Evolutionary conservation across 2,888 invertebrate genomes (phyloP).

Genomic region (Rhaphigaster nebulosa): DNA sequence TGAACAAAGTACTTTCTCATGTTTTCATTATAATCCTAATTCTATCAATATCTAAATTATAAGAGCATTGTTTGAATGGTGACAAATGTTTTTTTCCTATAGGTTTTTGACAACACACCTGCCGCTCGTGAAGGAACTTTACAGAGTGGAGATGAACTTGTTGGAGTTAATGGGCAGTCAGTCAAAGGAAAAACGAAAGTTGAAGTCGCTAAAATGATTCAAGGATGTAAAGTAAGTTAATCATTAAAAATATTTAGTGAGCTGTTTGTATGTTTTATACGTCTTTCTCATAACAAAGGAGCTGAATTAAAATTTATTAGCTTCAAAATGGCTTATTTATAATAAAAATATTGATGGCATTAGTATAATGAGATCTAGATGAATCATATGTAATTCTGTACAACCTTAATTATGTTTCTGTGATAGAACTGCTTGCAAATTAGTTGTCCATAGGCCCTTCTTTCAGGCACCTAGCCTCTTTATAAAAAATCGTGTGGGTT

Average conservation of each 20-base stretch:
- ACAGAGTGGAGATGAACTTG: slow-evolving; percentile 96
- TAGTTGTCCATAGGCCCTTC: background rate
- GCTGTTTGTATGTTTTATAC: background rate
- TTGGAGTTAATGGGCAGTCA: slow-evolving; percentile 91
- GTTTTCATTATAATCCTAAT: too few relatives aligned
- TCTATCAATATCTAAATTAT: too few relatives aligned
- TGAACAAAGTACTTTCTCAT: too few relatives aligned
- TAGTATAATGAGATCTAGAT: background rate
- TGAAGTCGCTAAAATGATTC: slow-evolving; percentile 99
- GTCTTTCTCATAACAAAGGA: background rate
- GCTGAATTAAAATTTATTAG: background rate
- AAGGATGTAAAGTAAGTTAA: slow-evolving; percentile 80
- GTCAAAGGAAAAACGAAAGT: slow-evolving; percentile 98
- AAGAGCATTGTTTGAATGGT: background rate
- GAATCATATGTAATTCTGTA: too few relatives aligned
- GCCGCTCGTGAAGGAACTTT: slow-evolving; percentile 93
- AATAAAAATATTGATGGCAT: background rate
- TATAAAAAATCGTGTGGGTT: too few relatives aligned
- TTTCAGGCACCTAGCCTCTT: background rate
- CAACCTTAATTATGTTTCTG: background rate
- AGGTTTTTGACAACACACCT: slow-evolving; percentile 98
- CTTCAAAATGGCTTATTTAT: background rate
- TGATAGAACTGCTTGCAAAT: background rate
- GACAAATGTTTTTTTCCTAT: slow-evolving; percentile 46
- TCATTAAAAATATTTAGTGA: background rate